phyloP scores from a whole-genome alignment of 1,140 invertebrate genomes.

The Danaus melanippus region DNA sequence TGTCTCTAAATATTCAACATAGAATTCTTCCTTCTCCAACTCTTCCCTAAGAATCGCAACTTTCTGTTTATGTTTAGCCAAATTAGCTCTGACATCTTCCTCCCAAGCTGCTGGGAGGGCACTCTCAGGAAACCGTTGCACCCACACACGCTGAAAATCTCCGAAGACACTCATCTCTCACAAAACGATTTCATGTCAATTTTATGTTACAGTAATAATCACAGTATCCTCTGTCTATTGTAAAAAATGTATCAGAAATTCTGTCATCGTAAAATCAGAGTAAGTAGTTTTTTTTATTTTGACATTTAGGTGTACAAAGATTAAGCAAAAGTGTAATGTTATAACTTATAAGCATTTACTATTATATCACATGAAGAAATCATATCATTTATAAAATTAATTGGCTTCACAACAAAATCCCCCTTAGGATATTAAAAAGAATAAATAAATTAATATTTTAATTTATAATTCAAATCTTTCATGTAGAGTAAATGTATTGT shows the following conservation, averaged over 20 bases:
- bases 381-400: too few relatives aligned
- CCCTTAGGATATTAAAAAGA: too few relatives aligned
- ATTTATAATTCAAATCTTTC: too few relatives aligned
- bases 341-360: slow-evolving; percentile 1
- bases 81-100: slow-evolving; percentile 89
- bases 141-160: slow-evolving; percentile 91
- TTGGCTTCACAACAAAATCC: too few relatives aligned
- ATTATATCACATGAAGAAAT: slow-evolving; percentile 1
- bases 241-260: slow-evolving; percentile 54
- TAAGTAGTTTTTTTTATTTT: slow-evolving; percentile 6
- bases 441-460: too few relatives aligned
- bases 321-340: neutral
- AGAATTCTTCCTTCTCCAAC: slow-evolving; percentile 90
- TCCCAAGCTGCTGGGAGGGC: slow-evolving; percentile 91
- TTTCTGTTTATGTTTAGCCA: slow-evolving; percentile 89
- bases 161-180: slow-evolving; percentile 88
- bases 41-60: slow-evolving; percentile 85
- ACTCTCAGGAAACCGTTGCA: slow-evolving; percentile 89
- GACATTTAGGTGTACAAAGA: slow-evolving; percentile 10
- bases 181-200: slow-evolving; percentile 70
- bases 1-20: slow-evolving; percentile 89
- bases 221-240: slow-evolving; percentile 29
- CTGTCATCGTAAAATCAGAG: slow-evolving; percentile 44
- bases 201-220: slow-evolving; percentile 59
- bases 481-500: too few relatives aligned